These are phyloP conservation scores for Hemibagrus guttatus DNA, from an alignment of 2,797 vertebrate species.

Conservation along the genomic window DNA sequence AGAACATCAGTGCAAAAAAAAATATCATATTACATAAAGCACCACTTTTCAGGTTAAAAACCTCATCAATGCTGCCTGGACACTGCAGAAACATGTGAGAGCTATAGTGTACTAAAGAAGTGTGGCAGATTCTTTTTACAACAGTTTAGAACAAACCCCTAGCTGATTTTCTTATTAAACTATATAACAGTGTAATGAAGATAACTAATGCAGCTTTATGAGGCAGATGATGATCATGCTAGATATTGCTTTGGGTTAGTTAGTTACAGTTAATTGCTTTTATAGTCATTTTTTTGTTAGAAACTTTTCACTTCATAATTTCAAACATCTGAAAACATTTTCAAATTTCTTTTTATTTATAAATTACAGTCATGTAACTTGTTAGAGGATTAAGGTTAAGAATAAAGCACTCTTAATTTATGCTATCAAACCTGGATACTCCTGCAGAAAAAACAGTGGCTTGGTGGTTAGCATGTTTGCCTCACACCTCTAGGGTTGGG, in stretches of 20 bases:
- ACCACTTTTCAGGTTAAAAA: neutral
- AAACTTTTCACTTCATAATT: neutral
- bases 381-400: neutral
- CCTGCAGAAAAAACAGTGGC: neutral
- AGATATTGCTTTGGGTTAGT: neutral
- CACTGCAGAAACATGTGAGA: neutral
- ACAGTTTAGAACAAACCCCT: neutral
- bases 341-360: neutral
- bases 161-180: neutral
- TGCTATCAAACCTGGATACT: neutral
- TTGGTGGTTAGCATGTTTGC: no score
- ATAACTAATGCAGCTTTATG: neutral
- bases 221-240: neutral
- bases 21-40: neutral
- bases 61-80: neutral
- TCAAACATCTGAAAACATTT: neutral
- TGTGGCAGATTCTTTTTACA: neutral
- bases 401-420: neutral
- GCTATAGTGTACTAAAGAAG: neutral
- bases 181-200: neutral
- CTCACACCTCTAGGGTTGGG: no score
- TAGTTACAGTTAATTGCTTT: neutral
- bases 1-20: neutral
- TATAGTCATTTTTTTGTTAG: neutral
- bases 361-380: neutral